Base-by-base conservation (phyloP, 2,113 vertebrate genomes). In the Athene noctua region DNA sequence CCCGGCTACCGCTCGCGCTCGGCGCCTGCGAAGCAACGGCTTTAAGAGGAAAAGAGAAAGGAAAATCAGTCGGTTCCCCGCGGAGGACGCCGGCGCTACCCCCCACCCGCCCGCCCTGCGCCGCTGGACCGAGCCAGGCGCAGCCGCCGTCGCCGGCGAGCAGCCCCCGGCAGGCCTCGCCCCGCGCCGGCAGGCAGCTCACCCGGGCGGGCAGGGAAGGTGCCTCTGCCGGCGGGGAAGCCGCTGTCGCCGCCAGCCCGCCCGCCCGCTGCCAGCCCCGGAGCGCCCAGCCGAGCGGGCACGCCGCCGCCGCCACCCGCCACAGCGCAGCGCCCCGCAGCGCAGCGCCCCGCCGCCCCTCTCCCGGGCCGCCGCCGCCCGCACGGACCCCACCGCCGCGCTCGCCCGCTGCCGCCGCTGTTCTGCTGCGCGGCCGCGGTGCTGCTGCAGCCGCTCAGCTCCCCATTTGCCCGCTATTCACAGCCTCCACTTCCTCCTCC, bases 391-490 rank as follows among this genome's bases (percentile, higher is more conserved):
- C 51, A 46, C 42, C 42, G 42, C 42, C 42, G 42, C 42, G 13
- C 42, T 13, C 42, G 42, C 42, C 42, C 42, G 66, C 27, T 1
- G 40, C 49, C 5, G 38, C 51, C 5, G 17, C 52, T 4, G 63
- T n/a, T 42, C 80, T 62, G 40, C 54, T 87, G 78, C 27, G 57
- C 75, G 57, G 49, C 51, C 67, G 52, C 46, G 29, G 51, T 61
- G 54, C 80, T 49, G 52, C 74, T 49, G 84, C 83, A 71, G 79
- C n/a, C 58, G 66, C 72, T 95, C 88, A 94, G 72, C 89, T 74
- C 92, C 86, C 89, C 92, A 86, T 81, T 81, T 71, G 72, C 92
- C 95, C 83, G 94, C 95, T 92, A 92, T 83, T 83, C 96, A 70
- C 92, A 65, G 84, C 96, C 86, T 91, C 95, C 63, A 63, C 96